Conservation (phyloP, 2,113 vertebrate genomes). For the Atractosteus spatula region DNA sequence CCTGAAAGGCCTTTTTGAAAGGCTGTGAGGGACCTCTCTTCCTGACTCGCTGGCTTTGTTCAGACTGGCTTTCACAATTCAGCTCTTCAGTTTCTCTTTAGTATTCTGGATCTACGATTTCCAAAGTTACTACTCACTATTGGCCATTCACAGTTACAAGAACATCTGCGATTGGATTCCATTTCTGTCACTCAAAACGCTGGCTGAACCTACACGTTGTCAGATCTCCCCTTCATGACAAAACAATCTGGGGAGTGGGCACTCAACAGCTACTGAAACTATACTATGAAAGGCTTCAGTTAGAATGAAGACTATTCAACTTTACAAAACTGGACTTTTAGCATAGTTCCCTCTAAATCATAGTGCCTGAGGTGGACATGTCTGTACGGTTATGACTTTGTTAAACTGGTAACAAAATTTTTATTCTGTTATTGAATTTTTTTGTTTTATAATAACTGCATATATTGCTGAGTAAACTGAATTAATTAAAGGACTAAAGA, state of each 20-base stretch:
- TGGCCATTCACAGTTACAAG: background rate
- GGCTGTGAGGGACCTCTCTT: no score
- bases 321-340: constrained; percentile 14
- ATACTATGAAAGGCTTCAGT: background rate
- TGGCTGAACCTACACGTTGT: constrained; percentile 3
- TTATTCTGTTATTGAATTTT: constrained; percentile 40
- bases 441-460: constrained; percentile 59
- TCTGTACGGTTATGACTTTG: constrained; percentile 29
- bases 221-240: background rate
- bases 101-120: background rate
- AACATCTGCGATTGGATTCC: background rate
- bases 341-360: constrained; percentile 14
- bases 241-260: background rate
- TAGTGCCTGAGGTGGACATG: constrained; percentile 23
- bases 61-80: background rate
- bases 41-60: background rate
- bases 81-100: no score
- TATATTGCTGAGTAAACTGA: constrained; percentile 65
- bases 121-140: background rate
- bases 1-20: no score
- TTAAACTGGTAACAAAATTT: constrained; percentile 34
- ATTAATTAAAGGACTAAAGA: constrained; percentile 49
- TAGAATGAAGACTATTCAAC: background rate
- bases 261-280: constrained; percentile 9
- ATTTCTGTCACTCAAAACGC: background rate